These are phyloP conservation scores for Esox niger DNA, from an alignment of 2,113 vertebrate species.

Conservation along the genomic window DNA sequence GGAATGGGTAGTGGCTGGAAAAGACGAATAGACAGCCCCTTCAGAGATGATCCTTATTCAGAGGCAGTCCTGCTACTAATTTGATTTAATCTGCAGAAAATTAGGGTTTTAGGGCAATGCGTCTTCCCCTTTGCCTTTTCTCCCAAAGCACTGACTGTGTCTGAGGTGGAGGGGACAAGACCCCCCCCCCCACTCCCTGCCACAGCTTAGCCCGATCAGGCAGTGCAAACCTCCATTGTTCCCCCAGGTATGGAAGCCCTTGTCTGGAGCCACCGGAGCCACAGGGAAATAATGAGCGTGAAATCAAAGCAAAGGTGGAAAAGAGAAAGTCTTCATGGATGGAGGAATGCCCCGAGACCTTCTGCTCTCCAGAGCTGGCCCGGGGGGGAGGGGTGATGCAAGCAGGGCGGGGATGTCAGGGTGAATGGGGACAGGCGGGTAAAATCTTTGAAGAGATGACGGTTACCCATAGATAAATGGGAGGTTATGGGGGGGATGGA, in stretches of 20 bases:
- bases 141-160: constrained; percentile 35
- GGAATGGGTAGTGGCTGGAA: constrained; percentile 16
- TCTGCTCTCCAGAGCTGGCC: constrained; percentile 44
- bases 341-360: constrained; percentile 56
- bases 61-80: constrained; percentile 59
- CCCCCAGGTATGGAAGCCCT: constrained; percentile 62
- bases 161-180: constrained; percentile 48
- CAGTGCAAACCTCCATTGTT: constrained; percentile 53
- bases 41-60: constrained; percentile 52
- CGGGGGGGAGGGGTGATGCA: constrained; percentile 13
- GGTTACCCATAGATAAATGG: constrained; percentile 31
- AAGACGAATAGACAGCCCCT: constrained; percentile 44
- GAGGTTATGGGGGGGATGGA: constrained; percentile 15
- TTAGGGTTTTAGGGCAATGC: constrained; percentile 46
- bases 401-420: constrained; percentile 27
- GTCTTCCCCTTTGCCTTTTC: constrained; percentile 30
- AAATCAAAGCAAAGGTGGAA: constrained; percentile 66
- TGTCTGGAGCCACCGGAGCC: constrained; percentile 41
- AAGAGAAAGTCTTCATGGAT: constrained; percentile 61
- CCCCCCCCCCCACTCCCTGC: constrained; percentile 24
- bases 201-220: constrained; percentile 38
- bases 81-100: constrained; percentile 70
- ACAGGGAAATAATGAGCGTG: constrained; percentile 51
- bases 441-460: constrained; percentile 40
- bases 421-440: constrained; percentile 34